Percentiles rank a stretch among this genome's conserved stretches.
Evolutionary conservation across 2,113 vertebrate species (phyloP).

Genomic region (Cettia cetti): DNA sequence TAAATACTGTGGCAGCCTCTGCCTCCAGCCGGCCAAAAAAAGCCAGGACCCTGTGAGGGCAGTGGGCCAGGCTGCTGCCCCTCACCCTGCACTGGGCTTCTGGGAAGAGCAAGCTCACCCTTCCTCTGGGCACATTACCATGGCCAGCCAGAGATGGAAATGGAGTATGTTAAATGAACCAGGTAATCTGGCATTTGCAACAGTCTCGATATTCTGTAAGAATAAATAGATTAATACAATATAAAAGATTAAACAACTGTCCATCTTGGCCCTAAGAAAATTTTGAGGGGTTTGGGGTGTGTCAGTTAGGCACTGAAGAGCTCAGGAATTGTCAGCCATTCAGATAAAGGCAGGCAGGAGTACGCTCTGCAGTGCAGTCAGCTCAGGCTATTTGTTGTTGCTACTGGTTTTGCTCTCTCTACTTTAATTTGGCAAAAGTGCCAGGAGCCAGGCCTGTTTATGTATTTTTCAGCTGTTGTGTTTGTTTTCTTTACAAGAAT

Average conservation of each 20-base stretch:
- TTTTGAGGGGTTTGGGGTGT: not conserved
- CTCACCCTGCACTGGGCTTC: not conserved
- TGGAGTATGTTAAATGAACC: not conserved
- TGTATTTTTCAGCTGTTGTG: not conserved
- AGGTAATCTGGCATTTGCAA: not conserved
- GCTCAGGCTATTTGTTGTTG: not conserved
- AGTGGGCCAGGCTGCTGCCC: not conserved
- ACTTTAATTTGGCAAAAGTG: not conserved
- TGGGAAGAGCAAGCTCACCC: not conserved
- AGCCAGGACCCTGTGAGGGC: not conserved
- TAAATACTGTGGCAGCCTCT: not conserved
- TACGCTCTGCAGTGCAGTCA: not conserved
- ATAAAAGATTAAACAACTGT: not conserved
- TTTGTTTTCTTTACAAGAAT: not conserved
- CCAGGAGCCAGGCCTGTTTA: not conserved
- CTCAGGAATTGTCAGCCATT: not conserved
- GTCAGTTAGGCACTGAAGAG: not conserved
- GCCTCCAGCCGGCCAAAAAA: not conserved
- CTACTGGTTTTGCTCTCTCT: not conserved
- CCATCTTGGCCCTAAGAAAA: not conserved
- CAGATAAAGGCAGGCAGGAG: not conserved
- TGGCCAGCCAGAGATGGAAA: not conserved
- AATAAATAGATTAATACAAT: not conserved
- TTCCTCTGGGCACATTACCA: not conserved
- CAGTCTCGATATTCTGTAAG: not conserved